Percentiles rank a stretch among this genome's conserved stretches.
Evolutionary conservation across 2,113 vertebrate genomes (phyloP).

Genomic region (Lycocorax pyrrhopterus): DNA sequence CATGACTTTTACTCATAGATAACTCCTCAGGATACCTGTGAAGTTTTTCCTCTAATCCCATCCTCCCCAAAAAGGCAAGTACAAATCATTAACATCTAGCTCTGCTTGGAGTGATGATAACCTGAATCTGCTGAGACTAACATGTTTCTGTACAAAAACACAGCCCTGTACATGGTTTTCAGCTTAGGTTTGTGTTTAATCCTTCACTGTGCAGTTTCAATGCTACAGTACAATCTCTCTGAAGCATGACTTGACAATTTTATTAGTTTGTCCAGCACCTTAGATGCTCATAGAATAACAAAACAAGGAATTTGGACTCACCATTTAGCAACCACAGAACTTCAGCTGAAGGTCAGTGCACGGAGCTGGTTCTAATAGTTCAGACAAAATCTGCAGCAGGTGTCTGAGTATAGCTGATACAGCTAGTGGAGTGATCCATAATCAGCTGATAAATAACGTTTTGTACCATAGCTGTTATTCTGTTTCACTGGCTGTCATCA

Average conservation of each 20-base stretch:
- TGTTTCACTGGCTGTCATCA: neutral
- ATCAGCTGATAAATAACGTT: neutral
- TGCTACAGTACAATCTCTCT: neutral
- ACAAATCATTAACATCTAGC: neutral
- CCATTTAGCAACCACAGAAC: neutral
- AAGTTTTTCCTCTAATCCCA: neutral
- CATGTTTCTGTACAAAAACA: neutral
- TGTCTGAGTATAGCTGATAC: neutral
- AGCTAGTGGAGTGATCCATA: neutral
- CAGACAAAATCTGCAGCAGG: neutral
- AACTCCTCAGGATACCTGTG: neutral
- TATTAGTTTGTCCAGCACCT: neutral
- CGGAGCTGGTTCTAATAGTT: neutral
- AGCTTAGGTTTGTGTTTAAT: neutral
- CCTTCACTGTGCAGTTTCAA: neutral
- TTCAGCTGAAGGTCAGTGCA: neutral
- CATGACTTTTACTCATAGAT: neutral
- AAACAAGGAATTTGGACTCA: neutral
- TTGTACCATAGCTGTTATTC: neutral
- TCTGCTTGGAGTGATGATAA: neutral
- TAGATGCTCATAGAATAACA: neutral
- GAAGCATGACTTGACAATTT: neutral
- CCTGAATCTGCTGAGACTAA: neutral
- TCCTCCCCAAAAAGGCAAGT: neutral
- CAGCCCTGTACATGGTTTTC: neutral